phyloP scores from a whole-genome alignment of 2,113 vertebrate species.

The Dipodomys spectabilis region DNA sequence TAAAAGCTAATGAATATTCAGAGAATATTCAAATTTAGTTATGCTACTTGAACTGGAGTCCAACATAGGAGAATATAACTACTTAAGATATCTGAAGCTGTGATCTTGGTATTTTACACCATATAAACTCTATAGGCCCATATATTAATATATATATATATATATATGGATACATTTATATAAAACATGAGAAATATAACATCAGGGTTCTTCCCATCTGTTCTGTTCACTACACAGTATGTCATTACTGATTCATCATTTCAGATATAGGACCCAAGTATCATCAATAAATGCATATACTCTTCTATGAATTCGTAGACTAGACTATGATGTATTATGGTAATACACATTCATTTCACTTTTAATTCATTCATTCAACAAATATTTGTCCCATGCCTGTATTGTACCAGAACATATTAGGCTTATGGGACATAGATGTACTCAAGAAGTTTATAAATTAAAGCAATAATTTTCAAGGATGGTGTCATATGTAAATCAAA shows the following conservation, averaged over 20 bases:
- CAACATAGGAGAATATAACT: not conserved
- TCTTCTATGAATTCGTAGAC: not conserved
- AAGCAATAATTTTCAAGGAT: not conserved
- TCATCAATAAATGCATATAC: not conserved
- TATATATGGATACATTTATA: not conserved
- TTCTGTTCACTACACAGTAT: slow-evolving; percentile 21
- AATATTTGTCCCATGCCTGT: not conserved
- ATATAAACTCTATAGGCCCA: not conserved
- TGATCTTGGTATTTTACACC: not conserved
- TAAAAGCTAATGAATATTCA: not conserved
- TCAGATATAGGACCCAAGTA: not conserved
- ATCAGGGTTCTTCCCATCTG: not conserved
- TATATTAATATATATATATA: not conserved
- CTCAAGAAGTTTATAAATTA: slow-evolving; percentile 21
- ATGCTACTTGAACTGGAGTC: not conserved
- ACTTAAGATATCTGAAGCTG: not conserved
- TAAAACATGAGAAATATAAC: slow-evolving; percentile 2
- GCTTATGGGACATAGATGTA: not conserved
- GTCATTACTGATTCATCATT: not conserved
- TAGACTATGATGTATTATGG: not conserved
- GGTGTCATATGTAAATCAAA: not conserved
- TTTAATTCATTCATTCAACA: slow-evolving; percentile 28
- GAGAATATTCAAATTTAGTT: not conserved
- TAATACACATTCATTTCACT: not conserved
- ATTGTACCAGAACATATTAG: not conserved